Evolutionary conservation across 2,888 invertebrate genomes (phyloP), one percentile per base, ranked within the genome.

Genomic region (Xanthorhoe designata): DNA sequence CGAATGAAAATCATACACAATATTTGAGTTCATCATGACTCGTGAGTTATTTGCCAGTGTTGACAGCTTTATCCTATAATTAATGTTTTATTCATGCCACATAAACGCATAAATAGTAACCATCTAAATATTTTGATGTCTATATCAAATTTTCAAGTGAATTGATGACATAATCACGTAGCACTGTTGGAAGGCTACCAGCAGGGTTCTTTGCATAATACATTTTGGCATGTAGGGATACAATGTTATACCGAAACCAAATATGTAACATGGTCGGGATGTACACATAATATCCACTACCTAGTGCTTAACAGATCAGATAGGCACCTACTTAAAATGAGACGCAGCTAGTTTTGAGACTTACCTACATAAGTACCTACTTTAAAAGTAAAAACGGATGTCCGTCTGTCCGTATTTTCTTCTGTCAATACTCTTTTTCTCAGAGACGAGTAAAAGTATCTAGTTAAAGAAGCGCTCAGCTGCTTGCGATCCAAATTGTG

Each of bases 41-140:
- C n/a, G 50, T n/a, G 51, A 59, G 38, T 51, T 17, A 59, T 54
- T 38, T 38, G 78, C 75, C 77, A 78, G 74, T 59, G 68, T 54
- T 78, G 77, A 82, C 78, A 77, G 67, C 75, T 78, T 75, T 68
- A 78, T 82, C 76, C 73, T 74, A 76, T 63, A 61, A 74, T 54
- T 69, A 70, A 72, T 71, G 69, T 67, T 75, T 74, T 72, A 78
- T 77, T 78, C 77, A 73, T 66, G 45, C 24, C 71, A 69, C 67
- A 71, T 63, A 42, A 64, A 42, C 29, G 49, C 63, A 69, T 69
- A 71, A 69, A 70, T 72, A 65, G 66, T 18, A 42, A 24, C 35
- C 19, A 52, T 57, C 51, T 63, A 57, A 66, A 61, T 57, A 66
- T 57, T 61, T 57, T 47, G 52, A 61, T 61, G 50, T 58, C 61